phyloP scores from a whole-genome alignment of 2,113 vertebrate species.

The Dipodomys merriami region DNA sequence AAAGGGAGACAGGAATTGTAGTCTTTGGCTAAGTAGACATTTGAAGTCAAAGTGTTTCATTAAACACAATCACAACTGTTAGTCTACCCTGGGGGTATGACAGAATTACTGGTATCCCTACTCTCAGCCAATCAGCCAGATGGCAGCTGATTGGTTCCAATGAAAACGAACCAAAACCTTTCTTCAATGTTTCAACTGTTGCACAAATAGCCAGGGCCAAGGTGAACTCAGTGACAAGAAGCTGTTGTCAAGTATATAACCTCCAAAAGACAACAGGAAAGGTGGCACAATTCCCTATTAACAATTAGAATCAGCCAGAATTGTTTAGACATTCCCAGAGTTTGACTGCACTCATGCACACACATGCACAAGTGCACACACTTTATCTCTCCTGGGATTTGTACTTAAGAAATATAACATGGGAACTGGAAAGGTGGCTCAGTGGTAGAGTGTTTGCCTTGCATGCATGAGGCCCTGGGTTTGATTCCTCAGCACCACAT shows the following conservation, averaged over 20 bases:
- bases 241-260: neutral
- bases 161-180: slow-evolving; percentile 69
- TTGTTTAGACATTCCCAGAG: slow-evolving; percentile 37
- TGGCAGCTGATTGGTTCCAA: slow-evolving; percentile 54
- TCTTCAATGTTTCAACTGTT: slow-evolving; percentile 50
- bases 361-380: neutral
- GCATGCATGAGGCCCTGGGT: too few relatives aligned
- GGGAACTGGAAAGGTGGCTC: too few relatives aligned
- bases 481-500: too few relatives aligned
- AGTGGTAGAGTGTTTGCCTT: too few relatives aligned
- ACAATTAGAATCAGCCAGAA: neutral
- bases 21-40: slow-evolving; percentile 52
- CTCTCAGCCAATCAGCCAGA: slow-evolving; percentile 57
- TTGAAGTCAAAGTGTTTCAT: slow-evolving; percentile 64
- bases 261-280: neutral
- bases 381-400: neutral
- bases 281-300: neutral
- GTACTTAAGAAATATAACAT: neutral
- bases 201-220: slow-evolving; percentile 43
- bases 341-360: neutral
- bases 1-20: neutral
- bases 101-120: slow-evolving; percentile 22
- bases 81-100: slow-evolving; percentile 52
- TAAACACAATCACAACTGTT: slow-evolving; percentile 56
- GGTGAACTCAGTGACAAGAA: slow-evolving; percentile 37